phyloP scores from a whole-genome alignment of 2,113 vertebrate genomes.

The Sitta europaea region DNA sequence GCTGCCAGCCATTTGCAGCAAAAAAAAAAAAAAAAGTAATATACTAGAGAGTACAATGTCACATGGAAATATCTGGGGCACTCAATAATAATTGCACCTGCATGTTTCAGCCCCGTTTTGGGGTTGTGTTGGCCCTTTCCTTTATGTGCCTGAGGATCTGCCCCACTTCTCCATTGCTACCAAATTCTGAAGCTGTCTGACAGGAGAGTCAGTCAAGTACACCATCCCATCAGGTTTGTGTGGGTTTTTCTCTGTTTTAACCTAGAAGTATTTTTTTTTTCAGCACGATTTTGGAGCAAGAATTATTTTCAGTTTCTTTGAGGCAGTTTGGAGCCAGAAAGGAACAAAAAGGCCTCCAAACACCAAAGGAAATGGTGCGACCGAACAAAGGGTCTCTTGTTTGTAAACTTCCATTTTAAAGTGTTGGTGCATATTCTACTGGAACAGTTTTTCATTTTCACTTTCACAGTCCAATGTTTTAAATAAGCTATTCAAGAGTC shows the following conservation, averaged over 20 bases:
- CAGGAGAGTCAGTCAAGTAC: fast-evolving
- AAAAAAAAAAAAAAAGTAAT: not conserved
- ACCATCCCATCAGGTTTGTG: not conserved
- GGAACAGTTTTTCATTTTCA: constrained; percentile 8
- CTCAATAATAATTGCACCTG: not conserved
- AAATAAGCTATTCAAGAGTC: not conserved
- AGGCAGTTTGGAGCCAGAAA: constrained; percentile 21
- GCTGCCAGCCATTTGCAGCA: not conserved
- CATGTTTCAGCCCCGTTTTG: not conserved
- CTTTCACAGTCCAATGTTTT: not conserved
- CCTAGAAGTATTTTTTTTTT: not conserved
- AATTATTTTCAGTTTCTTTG: not conserved
- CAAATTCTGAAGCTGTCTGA: not conserved
- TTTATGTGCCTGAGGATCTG: not conserved
- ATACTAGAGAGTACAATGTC: not conserved
- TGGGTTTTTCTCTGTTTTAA: not conserved
- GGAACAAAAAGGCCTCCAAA: constrained; percentile 15
- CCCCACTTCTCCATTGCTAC: not conserved
- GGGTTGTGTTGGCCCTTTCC: not conserved
- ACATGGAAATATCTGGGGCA: fast-evolving
- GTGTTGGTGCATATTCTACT: not conserved
- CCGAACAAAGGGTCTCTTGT: constrained; percentile 34
- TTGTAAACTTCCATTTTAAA: constrained; percentile 31
- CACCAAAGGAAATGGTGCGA: not conserved
- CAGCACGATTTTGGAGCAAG: not conserved